Evolutionary conservation across 2,888 invertebrate species (phyloP).

Genomic region (Julus scanicus): DNA sequence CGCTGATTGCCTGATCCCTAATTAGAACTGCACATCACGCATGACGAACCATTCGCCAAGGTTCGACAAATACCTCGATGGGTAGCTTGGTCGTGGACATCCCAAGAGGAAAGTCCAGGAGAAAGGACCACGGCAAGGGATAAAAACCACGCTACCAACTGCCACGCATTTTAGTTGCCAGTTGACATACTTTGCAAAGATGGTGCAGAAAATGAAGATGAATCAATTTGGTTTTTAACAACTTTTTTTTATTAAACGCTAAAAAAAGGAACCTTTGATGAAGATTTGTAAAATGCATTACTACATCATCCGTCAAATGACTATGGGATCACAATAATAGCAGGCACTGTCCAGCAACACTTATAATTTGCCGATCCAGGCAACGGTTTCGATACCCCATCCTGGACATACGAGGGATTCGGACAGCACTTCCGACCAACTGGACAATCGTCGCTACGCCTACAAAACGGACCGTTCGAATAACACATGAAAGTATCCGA

Average conservation of each 20-base stretch:
- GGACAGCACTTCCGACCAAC: neutral
- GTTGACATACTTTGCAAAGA: too few relatives aligned
- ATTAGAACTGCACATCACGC: conserved; percentile 19
- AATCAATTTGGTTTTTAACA: too few relatives aligned
- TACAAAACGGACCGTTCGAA: neutral
- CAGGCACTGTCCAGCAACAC: neutral
- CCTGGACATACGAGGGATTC: neutral
- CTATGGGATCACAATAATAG: neutral
- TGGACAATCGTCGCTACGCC: neutral
- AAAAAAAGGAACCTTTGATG: neutral
- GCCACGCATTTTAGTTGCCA: too few relatives aligned
- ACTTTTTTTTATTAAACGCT: neutral
- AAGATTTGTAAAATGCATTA: neutral
- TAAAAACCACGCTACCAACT: too few relatives aligned
- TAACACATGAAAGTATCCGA: conserved; percentile 21
- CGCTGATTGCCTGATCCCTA: conserved; percentile 22
- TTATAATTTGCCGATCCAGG: neutral
- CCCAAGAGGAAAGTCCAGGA: neutral
- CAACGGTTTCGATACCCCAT: neutral
- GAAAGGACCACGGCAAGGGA: neutral
- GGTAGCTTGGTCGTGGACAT: neutral
- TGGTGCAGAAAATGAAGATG: too few relatives aligned
- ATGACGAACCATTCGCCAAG: neutral
- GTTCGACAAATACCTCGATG: neutral
- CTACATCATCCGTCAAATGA: neutral